Evolutionary conservation across 2,113 vertebrate genomes (phyloP), one percentile per base, ranked within the genome.

Genomic region (Callorhinus ursinus): DNA sequence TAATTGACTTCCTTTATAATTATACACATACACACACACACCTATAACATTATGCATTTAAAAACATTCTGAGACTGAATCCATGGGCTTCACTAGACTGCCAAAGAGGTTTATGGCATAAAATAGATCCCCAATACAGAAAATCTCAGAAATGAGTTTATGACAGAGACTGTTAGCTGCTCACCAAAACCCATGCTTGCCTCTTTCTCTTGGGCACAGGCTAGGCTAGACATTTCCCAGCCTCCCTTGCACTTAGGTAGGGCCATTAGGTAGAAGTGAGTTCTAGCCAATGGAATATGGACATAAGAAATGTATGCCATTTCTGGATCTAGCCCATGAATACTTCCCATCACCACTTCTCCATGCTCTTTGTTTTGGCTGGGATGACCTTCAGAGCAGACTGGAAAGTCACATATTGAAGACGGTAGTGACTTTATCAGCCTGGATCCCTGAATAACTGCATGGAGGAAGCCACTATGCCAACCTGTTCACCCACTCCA

Each of bases 61-160:
- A 80, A 95, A 93, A 81, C 77, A 95, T 90, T 82, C 46, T 83
- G 26, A 88, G 61, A 24, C 31, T 80, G 39, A 86, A 31, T 93
- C 22, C 15, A 36, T 76, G 85, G 16, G 65, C 31, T 89, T 85
- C 11, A 76, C 42, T 36, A 86, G 46, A 53, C 39, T 92, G 28
- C 21, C 36, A 97, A 89, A 59, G 3, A 59, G 53, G 11, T 33
- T 69, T 77, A 65, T 19, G 16, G 21, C 14, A 72, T 13, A 88
- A 95, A 90, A 77, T 24, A 72, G 7, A 7, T 59, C 12, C 28
- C 89, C 10, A 79, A 74, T 59, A 85, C 26, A 84, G 15, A 80
- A 83, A 85, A 74, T 74, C 49, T 86, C 31, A 59, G 22, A 72
- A 85, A 59, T 76, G 65, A 72, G 51, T 74, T 74, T 65, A 26